Base-by-base conservation (phyloP, 2,888 invertebrate species). In the Liodrosophila aerea region DNA sequence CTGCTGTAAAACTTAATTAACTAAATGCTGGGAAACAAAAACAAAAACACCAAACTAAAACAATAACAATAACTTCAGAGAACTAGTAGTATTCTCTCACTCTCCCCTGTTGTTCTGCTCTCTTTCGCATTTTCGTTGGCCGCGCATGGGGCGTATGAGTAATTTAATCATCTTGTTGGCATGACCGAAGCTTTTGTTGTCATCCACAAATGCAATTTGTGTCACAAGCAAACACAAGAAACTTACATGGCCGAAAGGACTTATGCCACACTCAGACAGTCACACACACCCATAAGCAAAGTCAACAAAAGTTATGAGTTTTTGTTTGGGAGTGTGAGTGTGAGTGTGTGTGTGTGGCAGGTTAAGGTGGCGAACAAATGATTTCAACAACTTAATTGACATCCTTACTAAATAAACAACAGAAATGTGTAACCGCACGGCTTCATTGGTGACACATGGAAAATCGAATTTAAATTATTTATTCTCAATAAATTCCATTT, bases 1-100 rank as follows among this genome's bases (percentile, higher is more conserved):
- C 54, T 75, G 70, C 59, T 82, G 76, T 78, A 63, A 73, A 80
- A 82, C 78, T 82, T 80, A 80, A 80, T 80, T 80, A 80, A 82
- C 78, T 80, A 71, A 80, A 76, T 76, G 71, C 64, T 52, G 43
- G 61, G 16, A 57, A 64, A 34, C 27, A 43, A 46, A 27, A 52
- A 45, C 40, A 50, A 37, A n/a, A 41, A 56, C 29, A 37, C 37
- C 12, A 56, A 61, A 69, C 63, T 43, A 67, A 57, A 64, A 72
- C 73, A 64, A 77, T 54, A 68, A 59, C 64, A 61, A 73, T 70
- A 78, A 66, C 64, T 70, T 56, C 44, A 59, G 33, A 53, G 46
- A 68, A 70, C 54, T 64, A 64, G 53, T 51, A 18, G 15, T 13
- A n/a, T 41, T 7, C 16, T 4, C 11, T 2, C 18, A 31, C 45